A percentile compares a stretch with the other conserved stretches of the same genome.
Evolutionary conservation across 1,140 invertebrate genomes (phyloP).

Genomic region (Lordiphosa stackelbergi): DNA sequence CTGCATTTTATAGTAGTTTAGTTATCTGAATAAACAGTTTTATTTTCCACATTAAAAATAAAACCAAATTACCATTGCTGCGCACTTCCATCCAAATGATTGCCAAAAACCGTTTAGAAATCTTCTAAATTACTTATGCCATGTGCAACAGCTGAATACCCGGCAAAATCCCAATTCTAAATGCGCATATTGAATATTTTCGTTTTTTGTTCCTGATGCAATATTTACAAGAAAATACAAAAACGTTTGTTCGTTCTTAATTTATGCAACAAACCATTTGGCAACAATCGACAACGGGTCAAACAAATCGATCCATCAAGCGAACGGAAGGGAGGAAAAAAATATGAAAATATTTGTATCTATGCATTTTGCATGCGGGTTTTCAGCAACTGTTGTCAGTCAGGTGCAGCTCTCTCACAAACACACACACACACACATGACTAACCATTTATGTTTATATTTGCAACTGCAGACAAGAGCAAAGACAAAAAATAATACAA

Average conservation of each 20-base stretch:
- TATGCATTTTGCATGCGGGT: slow-evolving; percentile 58
- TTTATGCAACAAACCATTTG: slow-evolving; percentile 58
- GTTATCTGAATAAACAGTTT: too few relatives aligned
- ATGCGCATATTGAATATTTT: slow-evolving; percentile 29
- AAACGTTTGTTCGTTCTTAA: slow-evolving; percentile 31
- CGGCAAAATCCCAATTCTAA: slow-evolving; percentile 28
- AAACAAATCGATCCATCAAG: slow-evolving; percentile 56
- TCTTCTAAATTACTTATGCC: slow-evolving; percentile 13
- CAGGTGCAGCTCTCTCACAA: slow-evolving; percentile 31
- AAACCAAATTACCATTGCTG: not conserved
- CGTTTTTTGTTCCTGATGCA: slow-evolving; percentile 26
- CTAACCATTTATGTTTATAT: slow-evolving; percentile 40
- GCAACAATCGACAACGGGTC: slow-evolving; percentile 23
- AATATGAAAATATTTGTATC: slow-evolving; percentile 40
- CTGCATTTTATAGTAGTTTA: too few relatives aligned
- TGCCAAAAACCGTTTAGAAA: slow-evolving; percentile 1
- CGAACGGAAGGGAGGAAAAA: slow-evolving; percentile 9
- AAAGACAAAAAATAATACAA: slow-evolving; percentile 8
- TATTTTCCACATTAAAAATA: too few relatives aligned
- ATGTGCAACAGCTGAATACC: slow-evolving; percentile 3
- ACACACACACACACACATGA: slow-evolving; percentile 7
- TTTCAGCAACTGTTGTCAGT: slow-evolving; percentile 57
- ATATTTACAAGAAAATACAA: slow-evolving; percentile 42
- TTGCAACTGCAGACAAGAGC: slow-evolving; percentile 20
- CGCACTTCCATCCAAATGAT: slow-evolving; percentile 2